A percentile compares a stretch with the other conserved stretches of the same genome.
phyloP scores from a whole-genome alignment of 35 echinoderm and acorn worm genomes.

The Acanthaster planci region DNA sequence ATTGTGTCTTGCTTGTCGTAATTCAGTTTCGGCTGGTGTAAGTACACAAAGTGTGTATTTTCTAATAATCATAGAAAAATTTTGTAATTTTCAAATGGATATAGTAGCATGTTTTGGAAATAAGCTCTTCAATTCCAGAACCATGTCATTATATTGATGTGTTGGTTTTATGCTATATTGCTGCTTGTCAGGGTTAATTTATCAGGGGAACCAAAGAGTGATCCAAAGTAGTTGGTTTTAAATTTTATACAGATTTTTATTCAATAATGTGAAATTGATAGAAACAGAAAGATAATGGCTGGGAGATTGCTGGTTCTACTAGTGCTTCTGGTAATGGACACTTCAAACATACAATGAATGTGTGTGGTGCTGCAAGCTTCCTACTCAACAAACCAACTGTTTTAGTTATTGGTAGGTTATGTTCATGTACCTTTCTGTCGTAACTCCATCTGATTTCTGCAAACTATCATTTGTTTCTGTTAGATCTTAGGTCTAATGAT shows the following conservation, averaged over 20 bases:
- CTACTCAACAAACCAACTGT: slow-evolving; percentile 12
- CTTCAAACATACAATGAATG: not conserved
- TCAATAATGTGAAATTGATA: not conserved
- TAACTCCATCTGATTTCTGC: not conserved
- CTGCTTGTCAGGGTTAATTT: no score
- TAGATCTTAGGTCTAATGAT: not conserved
- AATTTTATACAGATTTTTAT: not conserved
- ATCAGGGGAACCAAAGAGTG: no score
- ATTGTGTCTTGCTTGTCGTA: no score
- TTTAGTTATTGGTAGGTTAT: slow-evolving; percentile 44
- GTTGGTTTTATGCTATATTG: no score
- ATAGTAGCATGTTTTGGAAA: no score
- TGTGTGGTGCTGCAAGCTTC: not conserved
- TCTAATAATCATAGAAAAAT: no score
- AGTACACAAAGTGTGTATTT: no score
- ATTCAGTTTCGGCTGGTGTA: no score
- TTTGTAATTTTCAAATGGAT: no score
- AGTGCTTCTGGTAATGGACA: not conserved
- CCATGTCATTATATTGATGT: no score
- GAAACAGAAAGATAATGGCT: slow-evolving; percentile 12
- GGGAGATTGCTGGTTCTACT: slow-evolving; percentile 41
- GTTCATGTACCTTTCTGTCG: not conserved
- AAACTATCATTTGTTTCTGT: not conserved
- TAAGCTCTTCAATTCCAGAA: no score
- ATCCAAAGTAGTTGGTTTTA: no score